Conservation (phyloP, 2,888 invertebrate genomes). For the Anticlea derivata region DNA sequence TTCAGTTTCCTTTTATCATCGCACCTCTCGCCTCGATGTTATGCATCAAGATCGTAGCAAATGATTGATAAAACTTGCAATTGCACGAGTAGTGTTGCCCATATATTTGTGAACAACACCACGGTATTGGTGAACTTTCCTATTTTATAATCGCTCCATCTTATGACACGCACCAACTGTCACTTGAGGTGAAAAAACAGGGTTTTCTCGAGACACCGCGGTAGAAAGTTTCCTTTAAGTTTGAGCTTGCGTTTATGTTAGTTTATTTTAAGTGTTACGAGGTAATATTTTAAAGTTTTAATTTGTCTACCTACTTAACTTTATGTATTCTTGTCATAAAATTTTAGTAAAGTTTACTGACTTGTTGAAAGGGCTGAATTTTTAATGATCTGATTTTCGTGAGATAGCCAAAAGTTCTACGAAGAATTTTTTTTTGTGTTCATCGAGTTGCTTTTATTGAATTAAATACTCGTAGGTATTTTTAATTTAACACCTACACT, state of each 20-base stretch:
- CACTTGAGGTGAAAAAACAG: slow-evolving; percentile 55
- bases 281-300: slow-evolving; percentile 49
- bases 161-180: slow-evolving; percentile 29
- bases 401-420: slow-evolving; percentile 1
- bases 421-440: too few relatives aligned
- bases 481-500: too few relatives aligned
- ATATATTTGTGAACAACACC: too few relatives aligned
- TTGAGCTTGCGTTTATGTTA: slow-evolving; percentile 72
- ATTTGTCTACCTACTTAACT: slow-evolving; percentile 24
- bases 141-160: slow-evolving; percentile 5
- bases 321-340: slow-evolving; percentile 17
- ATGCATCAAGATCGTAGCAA: too few relatives aligned
- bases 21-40: too few relatives aligned
- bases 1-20: too few relatives aligned
- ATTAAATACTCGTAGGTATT: too few relatives aligned
- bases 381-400: slow-evolving; percentile 19
- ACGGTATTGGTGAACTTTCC: too few relatives aligned
- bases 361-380: slow-evolving; percentile 19
- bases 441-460: too few relatives aligned
- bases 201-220: slow-evolving; percentile 67
- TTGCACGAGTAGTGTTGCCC: too few relatives aligned
- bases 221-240: slow-evolving; percentile 50
- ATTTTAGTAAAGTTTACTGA: slow-evolving; percentile 19
- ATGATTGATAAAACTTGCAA: too few relatives aligned
- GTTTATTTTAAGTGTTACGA: slow-evolving; percentile 68